Base-by-base conservation (phyloP, 1,140 invertebrate species). In the Cotesia typhae region DNA sequence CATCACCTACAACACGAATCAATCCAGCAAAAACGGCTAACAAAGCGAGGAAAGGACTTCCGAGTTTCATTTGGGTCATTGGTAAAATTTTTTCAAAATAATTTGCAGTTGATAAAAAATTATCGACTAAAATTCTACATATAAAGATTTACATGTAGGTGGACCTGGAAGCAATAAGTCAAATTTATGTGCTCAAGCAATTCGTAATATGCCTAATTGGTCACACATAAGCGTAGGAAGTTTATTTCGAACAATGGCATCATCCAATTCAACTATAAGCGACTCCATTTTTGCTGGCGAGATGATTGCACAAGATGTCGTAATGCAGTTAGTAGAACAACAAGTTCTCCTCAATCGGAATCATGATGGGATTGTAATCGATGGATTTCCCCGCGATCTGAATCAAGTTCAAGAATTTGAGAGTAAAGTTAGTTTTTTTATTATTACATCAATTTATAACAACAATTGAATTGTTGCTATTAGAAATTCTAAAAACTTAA, bases 351-450 rank as follows among this genome's bases (percentile, higher is more conserved):
- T 88, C 0, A 89, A 92, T 72, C 86, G 82, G 0, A 85, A 88
- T 60, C 83, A 84, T 72, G 87, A 89, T 17, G 95, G 95, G 10
- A 92, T 97, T 70, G 89, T 98, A 64, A 90, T 98, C 38, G 96
- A 97, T 82, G 96, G 96, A 1, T 98, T 94, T 85, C 96, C 96
- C 0, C 88, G 95, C 64, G 94, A 97, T 78, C 87, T 96, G 75
- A 91, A 92, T 63, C 96, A 98, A 87, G 92, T 94, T 72, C 89
- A 91, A 55, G 90, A 92, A 77, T 97, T 97, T 84, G 93, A 98
- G 84, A 91, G 89, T 55, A 93, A 95, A 90, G 95, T 96, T 80
- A 53, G 38, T 60, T 38, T 14, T 71, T 71, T 41, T n/a, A 65
- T 70, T 68, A 72, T 66, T 57, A 28, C 1, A 28, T 28, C 28